Conservation (phyloP, 2,797 vertebrate genomes). For the Heteromormyrus szaboi region DNA sequence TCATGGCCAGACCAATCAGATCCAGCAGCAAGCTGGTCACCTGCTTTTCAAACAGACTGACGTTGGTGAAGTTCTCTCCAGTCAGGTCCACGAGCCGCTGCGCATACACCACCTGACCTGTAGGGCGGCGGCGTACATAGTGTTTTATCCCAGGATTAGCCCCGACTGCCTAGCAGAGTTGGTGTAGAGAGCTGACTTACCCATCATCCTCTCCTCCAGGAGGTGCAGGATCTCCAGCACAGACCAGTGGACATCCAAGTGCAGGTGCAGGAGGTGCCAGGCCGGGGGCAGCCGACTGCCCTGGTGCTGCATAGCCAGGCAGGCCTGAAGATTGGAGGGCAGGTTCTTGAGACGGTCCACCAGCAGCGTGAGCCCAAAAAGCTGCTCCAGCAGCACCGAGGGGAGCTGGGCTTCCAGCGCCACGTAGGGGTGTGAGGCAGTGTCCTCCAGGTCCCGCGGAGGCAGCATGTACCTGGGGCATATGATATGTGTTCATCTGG, state of each 20-base stretch:
- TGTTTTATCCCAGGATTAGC: neutral
- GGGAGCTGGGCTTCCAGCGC: slow-evolving; percentile 74
- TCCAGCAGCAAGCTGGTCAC: slow-evolving; percentile 79
- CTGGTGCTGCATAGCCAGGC: slow-evolving; percentile 76
- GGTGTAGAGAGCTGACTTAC: slow-evolving; percentile 54
- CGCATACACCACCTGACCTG: slow-evolving; percentile 88
- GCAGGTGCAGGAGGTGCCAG: slow-evolving; percentile 91
- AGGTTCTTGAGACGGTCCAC: slow-evolving; percentile 76
- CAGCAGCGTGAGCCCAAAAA: slow-evolving; percentile 74
- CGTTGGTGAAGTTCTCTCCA: slow-evolving; percentile 82
- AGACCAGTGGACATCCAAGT: slow-evolving; percentile 88
- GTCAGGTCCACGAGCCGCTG: slow-evolving; percentile 83
- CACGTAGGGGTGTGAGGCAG: slow-evolving; percentile 65
- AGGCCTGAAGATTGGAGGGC: slow-evolving; percentile 65
- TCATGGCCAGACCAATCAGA: slow-evolving; percentile 77
- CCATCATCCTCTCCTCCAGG: slow-evolving; percentile 76
- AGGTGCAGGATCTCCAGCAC: slow-evolving; percentile 84
- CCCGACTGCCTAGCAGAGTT: neutral
- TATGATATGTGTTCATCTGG: neutral
- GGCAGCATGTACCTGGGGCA: slow-evolving; percentile 60
- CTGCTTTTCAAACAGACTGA: slow-evolving; percentile 85
- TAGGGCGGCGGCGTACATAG: slow-evolving; percentile 19
- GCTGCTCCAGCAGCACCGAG: slow-evolving; percentile 77
- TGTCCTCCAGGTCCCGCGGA: slow-evolving; percentile 39
- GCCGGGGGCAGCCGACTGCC: slow-evolving; percentile 87